These are phyloP conservation scores for Drosophila varians DNA, from an alignment of 1,140 invertebrate genomes.

Conservation along the genomic window DNA sequence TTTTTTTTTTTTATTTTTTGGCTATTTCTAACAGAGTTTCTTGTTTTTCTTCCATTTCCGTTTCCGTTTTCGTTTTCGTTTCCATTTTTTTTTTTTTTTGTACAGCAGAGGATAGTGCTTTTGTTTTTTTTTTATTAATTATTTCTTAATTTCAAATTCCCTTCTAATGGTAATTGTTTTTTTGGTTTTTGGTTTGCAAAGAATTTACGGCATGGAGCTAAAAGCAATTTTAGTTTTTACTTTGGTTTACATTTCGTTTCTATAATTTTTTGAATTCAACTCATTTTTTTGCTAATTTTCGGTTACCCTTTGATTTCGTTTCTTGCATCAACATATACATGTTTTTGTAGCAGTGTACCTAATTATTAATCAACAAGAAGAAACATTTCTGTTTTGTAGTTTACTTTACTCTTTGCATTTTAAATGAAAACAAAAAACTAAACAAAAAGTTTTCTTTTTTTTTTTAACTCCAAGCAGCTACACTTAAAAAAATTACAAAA, in stretches of 20 bases:
- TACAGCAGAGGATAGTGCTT: constrained; percentile 37
- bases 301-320: not conserved
- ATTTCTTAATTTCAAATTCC: constrained; percentile 22
- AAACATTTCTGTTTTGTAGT: constrained; percentile 54
- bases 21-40: constrained; percentile 30
- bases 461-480: constrained; percentile 60
- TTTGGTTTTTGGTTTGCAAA: constrained; percentile 2
- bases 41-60: not conserved
- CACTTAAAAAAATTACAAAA: constrained; percentile 68
- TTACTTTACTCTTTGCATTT: constrained; percentile 19
- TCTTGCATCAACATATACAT: constrained; percentile 60
- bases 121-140: not conserved
- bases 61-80: too few species aligned
- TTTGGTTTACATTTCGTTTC: constrained; percentile 37
- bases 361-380: constrained; percentile 82
- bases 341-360: constrained; percentile 62
- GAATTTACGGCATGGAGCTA: constrained; percentile 32
- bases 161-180: constrained; percentile 24
- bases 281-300: constrained; percentile 41
- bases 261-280: constrained; percentile 45
- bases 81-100: not conserved
- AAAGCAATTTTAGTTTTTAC: constrained; percentile 43
- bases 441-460: constrained; percentile 30
- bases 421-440: constrained; percentile 13
- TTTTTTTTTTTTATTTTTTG: constrained; percentile 1